Evolutionary conservation across 2,888 invertebrate species (phyloP), one percentile per base, ranked within the genome.

Genomic region (Dasysyrphus albostriatus): DNA sequence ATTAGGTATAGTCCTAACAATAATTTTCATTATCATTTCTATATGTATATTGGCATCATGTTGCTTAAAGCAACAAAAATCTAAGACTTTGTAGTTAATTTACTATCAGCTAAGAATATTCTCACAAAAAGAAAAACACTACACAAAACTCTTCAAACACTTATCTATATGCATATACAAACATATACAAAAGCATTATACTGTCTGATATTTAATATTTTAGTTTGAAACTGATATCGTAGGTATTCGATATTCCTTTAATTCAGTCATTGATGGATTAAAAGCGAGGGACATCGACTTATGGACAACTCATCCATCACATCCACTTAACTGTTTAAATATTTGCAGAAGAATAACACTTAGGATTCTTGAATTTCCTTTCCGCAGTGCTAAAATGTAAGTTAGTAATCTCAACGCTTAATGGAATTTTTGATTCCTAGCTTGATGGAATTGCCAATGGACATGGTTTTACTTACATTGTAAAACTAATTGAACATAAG

Each of bases 311-410:
- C 82, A 87, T 87, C 87, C 78, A 87, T 87, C 83, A 87, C 47
- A 87, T 83, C 83, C 83, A 87, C 87, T 87, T 87, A 87, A 83
- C 78, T 75, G 83, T 83, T 78, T 75, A 87, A 87, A 87, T 83
- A 87, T 87, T 87, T 87, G 83, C 63, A 24, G 14, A 76, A 24
- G 75, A 83, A 87, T 82, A 87, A 72, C 79, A 76, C 63, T 67
- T 49, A 74, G 80, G 59, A 77, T 70, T 77, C n/a, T 69, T 73
- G 65, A 69, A 49, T 69, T 81, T 69, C 69, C 81, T 63, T 61
- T 63, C 44, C 54, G 58, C 34, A 37, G 34, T 49, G 67, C 63
- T n/a, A 37, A 69, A 69, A 39, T 51, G 54, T 58, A 56, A 67
- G 59, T 54, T 59, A 61, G 47, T 85, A 73, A 69, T 80, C 74